A percentile compares a stretch with the other conserved stretches of the same genome.
phyloP scores from a whole-genome alignment of 2,113 vertebrate species.

The Gallinago undulata region DNA sequence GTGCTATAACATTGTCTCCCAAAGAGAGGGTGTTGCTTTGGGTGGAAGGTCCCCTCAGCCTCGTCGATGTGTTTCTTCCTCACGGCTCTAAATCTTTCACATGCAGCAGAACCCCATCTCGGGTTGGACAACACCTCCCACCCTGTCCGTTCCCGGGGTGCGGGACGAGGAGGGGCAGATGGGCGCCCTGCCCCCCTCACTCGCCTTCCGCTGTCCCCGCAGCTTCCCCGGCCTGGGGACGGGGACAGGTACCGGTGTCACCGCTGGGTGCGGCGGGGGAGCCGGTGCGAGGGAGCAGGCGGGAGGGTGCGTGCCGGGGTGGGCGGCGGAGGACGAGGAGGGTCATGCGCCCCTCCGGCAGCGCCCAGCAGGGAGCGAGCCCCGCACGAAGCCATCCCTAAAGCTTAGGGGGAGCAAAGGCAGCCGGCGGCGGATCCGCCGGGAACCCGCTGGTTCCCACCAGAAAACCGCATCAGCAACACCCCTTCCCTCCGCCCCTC shows the following conservation, averaged over 20 bases:
- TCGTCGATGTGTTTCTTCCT: neutral
- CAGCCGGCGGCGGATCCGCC: neutral
- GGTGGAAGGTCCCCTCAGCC: neutral
- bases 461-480: constrained; percentile 48
- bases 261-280: neutral
- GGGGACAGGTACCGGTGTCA: neutral
- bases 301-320: neutral
- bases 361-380: neutral
- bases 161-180: neutral
- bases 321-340: neutral
- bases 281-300: neutral
- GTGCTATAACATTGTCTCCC: neutral
- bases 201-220: neutral
- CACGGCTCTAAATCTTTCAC: neutral
- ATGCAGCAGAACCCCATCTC: neutral
- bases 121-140: too few species aligned
- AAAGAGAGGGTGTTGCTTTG: neutral
- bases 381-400: neutral
- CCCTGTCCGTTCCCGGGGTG: neutral
- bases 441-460: constrained; percentile 28
- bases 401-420: neutral
- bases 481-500: neutral
- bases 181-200: neutral
- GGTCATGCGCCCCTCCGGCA: neutral
- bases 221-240: neutral